Evolutionary conservation across 2,888 invertebrate genomes (phyloP).

Genomic region (Rhagium mordax): DNA sequence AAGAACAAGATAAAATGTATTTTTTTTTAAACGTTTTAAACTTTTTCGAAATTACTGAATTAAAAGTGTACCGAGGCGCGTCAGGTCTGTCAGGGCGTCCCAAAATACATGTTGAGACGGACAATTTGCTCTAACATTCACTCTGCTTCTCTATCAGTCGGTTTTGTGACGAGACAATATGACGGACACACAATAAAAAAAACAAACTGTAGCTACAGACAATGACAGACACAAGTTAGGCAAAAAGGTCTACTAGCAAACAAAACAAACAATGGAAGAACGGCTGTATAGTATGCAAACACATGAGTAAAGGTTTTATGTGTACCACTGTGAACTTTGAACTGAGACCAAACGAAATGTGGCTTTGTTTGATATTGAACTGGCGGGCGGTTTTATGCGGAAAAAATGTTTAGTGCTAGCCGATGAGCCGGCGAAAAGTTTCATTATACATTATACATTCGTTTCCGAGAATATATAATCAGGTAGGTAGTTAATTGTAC

Average conservation of each 20-base stretch:
- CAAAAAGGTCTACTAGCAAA: conserved; percentile 64
- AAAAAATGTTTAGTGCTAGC: not conserved
- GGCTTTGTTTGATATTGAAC: conserved; percentile 24
- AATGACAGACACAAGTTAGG: conserved; percentile 72
- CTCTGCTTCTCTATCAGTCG: conserved; percentile 54
- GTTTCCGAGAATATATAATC: not conserved
- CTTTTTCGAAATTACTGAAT: no score
- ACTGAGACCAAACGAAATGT: conserved; percentile 38
- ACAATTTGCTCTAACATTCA: conserved; percentile 55
- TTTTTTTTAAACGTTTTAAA: no score
- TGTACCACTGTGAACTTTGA: conserved; percentile 37
- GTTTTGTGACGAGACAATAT: conserved; percentile 66
- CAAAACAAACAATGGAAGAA: conserved; percentile 60
- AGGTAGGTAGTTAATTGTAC: no score
- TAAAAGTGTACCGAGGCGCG: not conserved
- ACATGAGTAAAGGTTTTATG: conserved; percentile 41
- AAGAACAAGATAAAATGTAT: no score
- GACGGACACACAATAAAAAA: conserved; percentile 66
- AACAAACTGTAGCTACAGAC: conserved; percentile 68
- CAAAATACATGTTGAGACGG: conserved; percentile 56
- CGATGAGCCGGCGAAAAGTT: not conserved
- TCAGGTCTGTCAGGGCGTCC: conserved; percentile 45
- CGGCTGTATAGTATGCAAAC: conserved; percentile 43
- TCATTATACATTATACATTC: not conserved
- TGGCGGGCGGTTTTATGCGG: conserved; percentile 6